Evolutionary conservation across 2,797 vertebrate genomes (phyloP), one percentile per base, ranked within the genome.

Genomic region (Macroramphosus scolopax): DNA sequence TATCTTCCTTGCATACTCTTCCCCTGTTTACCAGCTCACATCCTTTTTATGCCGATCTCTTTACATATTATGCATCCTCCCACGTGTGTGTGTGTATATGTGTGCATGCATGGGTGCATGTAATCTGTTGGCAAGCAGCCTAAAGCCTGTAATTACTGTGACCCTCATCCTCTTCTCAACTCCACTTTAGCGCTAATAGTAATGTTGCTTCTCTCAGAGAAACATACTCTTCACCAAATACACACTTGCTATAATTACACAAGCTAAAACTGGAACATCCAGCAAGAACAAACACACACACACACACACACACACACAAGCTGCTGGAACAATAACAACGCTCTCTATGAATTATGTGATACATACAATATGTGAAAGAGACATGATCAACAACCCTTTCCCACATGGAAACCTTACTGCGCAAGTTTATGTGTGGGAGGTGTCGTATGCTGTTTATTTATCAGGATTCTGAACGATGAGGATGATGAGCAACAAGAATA

Each of bases 141-240:
- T 67, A 66, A 80, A 78, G 47, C 66, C 70, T 77, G 58, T 79
- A 86, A 86, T 89, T 83, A 86, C 44, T 39, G 63, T 24, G 53
- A 63, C 63, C 70, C 58, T 73, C 62, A 52, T 77, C 63, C 69
- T 71, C 57, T 68, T 54, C 59, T 63, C 36, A 68, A 59, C 45
- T 61, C 37, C 65, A 51, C 53, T 72, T 74, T 61, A 71, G 36
- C 48, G 48, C 43, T 47, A 53, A 57, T 32, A 59, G 41, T 63
- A 16, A 56, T 34, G 41, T 49, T 48, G 13, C 28, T 48, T 48
- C 41, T 63, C 54, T 48, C 14, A 32, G 5, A 34, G 33, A 31
- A 22, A 13, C 3, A 16, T 38, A 47, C 38, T 51, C 34, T 54
- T 40, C 29, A 46, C 16, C 11, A 53, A 63, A 66, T 45, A 38